Base-by-base conservation (phyloP, 2,888 invertebrate species). In the Brachypalpus laphriformis region DNA sequence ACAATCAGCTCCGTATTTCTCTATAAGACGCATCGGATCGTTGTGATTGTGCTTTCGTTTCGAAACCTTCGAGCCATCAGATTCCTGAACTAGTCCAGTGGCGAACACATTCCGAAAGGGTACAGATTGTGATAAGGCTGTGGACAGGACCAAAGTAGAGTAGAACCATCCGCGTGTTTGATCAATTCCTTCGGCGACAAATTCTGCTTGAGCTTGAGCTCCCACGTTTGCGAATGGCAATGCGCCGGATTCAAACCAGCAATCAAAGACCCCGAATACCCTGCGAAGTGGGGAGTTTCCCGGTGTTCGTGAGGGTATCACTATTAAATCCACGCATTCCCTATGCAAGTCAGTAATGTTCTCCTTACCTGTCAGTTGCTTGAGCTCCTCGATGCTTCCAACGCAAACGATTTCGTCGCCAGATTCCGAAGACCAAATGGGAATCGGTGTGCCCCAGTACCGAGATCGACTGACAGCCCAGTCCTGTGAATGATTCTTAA, bases 371-470 rank as follows among this genome's bases (percentile, higher is more conserved):
- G 96, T 96, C 66, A 98, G 92, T 89, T 94, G 93, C 90, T 96
- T 94, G 49, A 99, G 93, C 91, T 99, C 98, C 18, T 94, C 95
- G 88, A 98, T 97, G 88, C 98, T 98, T 3, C 97, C 97, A 40
- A 99, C 93, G 91, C 98, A 98, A 11, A 98, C 95, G 25, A 97
- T 92, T 93, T 98, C 98, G 90, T 97, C 95, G 56, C 96, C 96
- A 90, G 97, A 97, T 54, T 95, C 94, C 6, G 98, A 98, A 49
- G 96, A 94, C 99, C 99, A 99, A 76, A 99, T 92, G 2, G 99
- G 99, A 87, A 99, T 98, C 1, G 99, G 99, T 45, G 98, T 99
- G 45, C 99, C 99, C 98, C 98, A 99, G 91, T 98, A 99, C 31
- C 99, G 94, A 91, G 98, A 98, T 61, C 99, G 93, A 88, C 98